A percentile compares a stretch with the other conserved stretches of the same genome.
phyloP scores from a whole-genome alignment of 2,888 invertebrate species.

The Alviniconcha strummeri region DNA sequence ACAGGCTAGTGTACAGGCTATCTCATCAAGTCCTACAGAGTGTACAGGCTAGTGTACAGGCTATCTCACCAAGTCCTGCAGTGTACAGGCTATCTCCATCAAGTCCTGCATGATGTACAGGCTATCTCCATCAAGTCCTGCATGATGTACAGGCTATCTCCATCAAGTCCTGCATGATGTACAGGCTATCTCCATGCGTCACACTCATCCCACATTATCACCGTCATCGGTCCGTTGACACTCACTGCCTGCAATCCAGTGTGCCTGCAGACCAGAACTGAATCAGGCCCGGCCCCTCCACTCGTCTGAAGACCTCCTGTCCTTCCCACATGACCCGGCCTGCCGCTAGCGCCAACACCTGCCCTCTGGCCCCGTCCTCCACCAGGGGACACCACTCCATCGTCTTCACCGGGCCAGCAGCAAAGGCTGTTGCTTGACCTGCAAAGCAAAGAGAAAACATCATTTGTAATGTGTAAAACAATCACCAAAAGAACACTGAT shows the following conservation, averaged over 20 bases:
- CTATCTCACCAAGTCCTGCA: no score
- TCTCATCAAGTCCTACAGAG: no score
- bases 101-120: no score
- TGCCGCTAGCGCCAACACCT: constrained; percentile 35
- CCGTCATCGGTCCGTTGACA: neutral
- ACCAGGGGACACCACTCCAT: constrained; percentile 40
- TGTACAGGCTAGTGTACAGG: no score
- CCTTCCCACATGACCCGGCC: constrained; percentile 9
- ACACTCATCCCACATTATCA: no score
- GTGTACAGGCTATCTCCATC: no score
- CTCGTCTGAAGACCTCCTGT: neutral
- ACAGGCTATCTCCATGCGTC: no score
- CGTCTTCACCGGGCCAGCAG: constrained; percentile 29
- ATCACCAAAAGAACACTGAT: neutral
- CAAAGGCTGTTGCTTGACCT: constrained; percentile 38
- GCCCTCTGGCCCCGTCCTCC: neutral
- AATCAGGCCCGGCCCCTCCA: constrained; percentile 21
- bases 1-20: no score
- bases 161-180: no score
- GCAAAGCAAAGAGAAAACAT: neutral
- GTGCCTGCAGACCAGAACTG: constrained; percentile 32
- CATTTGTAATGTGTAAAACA: neutral
- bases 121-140: no score
- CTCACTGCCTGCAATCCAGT: constrained; percentile 28
- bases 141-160: no score